Evolutionary conservation across 2,113 vertebrate species (phyloP).

Genomic region (Lagenorhynchus albirostris): DNA sequence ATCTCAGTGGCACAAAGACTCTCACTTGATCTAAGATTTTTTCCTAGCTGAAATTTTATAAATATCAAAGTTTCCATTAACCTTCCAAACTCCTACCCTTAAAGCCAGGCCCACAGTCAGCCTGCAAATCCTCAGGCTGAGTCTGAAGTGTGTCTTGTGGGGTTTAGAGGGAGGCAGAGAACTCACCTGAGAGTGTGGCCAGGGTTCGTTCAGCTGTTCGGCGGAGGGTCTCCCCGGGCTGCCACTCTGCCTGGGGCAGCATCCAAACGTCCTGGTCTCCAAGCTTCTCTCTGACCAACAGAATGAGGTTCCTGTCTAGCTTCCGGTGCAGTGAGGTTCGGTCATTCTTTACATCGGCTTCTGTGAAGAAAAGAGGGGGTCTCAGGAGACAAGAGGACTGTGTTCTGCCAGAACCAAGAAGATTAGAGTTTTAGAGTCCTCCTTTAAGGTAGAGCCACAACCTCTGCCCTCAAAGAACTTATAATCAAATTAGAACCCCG

Average conservation of each 20-base stretch:
- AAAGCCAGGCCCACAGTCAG: not conserved
- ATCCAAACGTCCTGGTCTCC: conserved; percentile 90
- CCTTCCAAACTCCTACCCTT: not conserved
- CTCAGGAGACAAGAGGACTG: not conserved
- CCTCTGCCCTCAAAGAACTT: not conserved
- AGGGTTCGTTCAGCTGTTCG: conserved; percentile 91
- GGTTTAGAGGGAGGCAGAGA: not conserved
- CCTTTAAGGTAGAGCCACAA: not conserved
- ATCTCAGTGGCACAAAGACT: not conserved
- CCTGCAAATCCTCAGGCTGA: not conserved
- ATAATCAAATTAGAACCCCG: not conserved
- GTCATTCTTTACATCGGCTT: conserved; percentile 83
- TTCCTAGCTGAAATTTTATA: not conserved
- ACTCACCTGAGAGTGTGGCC: conserved; percentile 84
- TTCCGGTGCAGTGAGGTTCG: conserved; percentile 84
- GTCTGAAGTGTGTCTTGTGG: not conserved
- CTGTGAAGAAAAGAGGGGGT: conserved; percentile 53
- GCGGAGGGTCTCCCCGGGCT: conserved; percentile 90
- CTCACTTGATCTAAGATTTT: not conserved
- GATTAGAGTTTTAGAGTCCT: not conserved
- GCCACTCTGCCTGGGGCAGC: conserved; percentile 92
- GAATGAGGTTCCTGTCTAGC: conserved; percentile 87
- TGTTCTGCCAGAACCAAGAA: not conserved
- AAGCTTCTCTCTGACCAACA: conserved; percentile 90
- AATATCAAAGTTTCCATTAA: not conserved